A percentile compares a stretch with the other conserved stretches of the same genome.
Evolutionary conservation across 2,113 vertebrate genomes (phyloP).

Genomic region (Orientallactaga bullata): DNA sequence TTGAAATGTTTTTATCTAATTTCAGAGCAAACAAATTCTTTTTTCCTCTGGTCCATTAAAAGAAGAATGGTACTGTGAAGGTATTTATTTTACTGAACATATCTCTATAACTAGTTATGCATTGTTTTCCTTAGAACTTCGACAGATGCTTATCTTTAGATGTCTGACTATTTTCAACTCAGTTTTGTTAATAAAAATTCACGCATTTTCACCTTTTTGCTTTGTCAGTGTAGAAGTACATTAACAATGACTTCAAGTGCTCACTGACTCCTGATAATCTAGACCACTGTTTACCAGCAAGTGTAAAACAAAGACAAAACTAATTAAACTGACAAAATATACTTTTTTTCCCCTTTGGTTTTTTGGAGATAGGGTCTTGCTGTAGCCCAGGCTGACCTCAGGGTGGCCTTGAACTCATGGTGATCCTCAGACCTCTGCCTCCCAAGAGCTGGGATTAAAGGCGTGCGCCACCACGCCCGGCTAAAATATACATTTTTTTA

Average conservation of each 20-base stretch:
- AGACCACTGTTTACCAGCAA: conserved; percentile 28
- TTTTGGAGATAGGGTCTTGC: too few relatives aligned
- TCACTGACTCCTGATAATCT: conserved; percentile 33
- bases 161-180: conserved; percentile 9
- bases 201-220: conserved; percentile 10
- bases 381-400: too few relatives aligned
- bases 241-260: conserved; percentile 47
- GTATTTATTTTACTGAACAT: not conserved
- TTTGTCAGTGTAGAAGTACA: conserved; percentile 26
- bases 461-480: too few relatives aligned
- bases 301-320: conserved; percentile 49
- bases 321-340: conserved; percentile 34
- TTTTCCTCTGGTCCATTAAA: conserved; percentile 41
- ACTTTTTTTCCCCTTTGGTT: too few relatives aligned
- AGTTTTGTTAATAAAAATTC: conserved; percentile 41
- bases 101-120: conserved; percentile 8
- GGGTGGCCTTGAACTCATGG: too few relatives aligned
- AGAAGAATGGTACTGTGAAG: conserved; percentile 21
- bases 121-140: conserved; percentile 49
- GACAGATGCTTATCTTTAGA: conserved; percentile 60
- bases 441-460: too few relatives aligned
- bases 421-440: too few relatives aligned
- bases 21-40: conserved; percentile 5
- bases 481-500: too few relatives aligned
- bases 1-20: conserved; percentile 38